Conservation (phyloP, 2,888 invertebrate species). For the Serripes groenlandicus region DNA sequence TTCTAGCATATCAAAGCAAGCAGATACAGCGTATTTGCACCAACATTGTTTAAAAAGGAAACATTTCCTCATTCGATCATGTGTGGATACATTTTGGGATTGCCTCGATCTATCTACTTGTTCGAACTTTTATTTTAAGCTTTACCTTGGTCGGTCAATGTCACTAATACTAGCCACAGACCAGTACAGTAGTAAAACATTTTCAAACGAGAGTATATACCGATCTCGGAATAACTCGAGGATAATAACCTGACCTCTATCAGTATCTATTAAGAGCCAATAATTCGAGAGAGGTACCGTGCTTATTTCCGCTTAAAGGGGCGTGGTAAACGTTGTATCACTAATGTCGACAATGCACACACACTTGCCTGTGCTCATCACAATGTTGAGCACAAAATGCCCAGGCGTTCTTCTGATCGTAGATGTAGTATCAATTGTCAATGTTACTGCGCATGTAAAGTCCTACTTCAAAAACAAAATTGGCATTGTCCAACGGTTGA, state of each 20-base stretch:
- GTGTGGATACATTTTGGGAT: slow-evolving; percentile 52
- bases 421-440: slow-evolving; percentile 71
- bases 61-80: no score
- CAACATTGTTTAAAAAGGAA: no score
- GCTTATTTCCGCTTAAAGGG: slow-evolving; percentile 58
- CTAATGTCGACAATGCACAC: slow-evolving; percentile 69
- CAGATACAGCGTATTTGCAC: no score
- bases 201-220: slow-evolving; percentile 60
- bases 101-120: slow-evolving; percentile 57
- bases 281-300: slow-evolving; percentile 54
- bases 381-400: slow-evolving; percentile 73
- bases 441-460: slow-evolving; percentile 64
- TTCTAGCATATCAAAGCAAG: no score
- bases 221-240: slow-evolving; percentile 58
- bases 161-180: slow-evolving; percentile 73
- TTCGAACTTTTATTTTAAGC: slow-evolving; percentile 65
- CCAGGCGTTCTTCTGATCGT: slow-evolving; percentile 71
- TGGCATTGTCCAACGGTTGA: slow-evolving; percentile 68
- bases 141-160: slow-evolving; percentile 74
- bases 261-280: slow-evolving; percentile 69
- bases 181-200: slow-evolving; percentile 57
- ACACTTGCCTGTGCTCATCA: slow-evolving; percentile 69
- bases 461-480: slow-evolving; percentile 72
- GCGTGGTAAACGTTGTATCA: slow-evolving; percentile 64
- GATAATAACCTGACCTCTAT: slow-evolving; percentile 55